Percentiles rank a stretch among this genome's conserved stretches.
These are phyloP conservation scores for Amphiprion ocellaris DNA, from an alignment of 2,113 vertebrate species.

Conservation along the genomic window DNA sequence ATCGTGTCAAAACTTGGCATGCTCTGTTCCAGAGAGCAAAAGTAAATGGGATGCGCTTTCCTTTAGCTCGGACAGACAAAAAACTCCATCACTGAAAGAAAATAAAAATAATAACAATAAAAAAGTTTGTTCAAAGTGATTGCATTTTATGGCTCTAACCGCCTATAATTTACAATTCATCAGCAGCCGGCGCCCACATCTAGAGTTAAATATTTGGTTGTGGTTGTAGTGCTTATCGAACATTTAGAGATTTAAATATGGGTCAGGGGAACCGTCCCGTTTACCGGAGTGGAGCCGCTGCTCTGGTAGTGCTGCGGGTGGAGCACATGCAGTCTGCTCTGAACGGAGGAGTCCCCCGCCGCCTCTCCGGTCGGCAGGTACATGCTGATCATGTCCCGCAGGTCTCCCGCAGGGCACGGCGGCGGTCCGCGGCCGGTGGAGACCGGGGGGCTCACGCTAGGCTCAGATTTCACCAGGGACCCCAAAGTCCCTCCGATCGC, in stretches of 20 bases:
- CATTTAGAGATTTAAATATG: slow-evolving; percentile 88
- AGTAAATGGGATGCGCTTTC: slow-evolving; percentile 51
- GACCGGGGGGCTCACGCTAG: slow-evolving; percentile 93
- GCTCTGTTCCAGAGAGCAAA: slow-evolving; percentile 69
- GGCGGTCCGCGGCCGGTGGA: slow-evolving; percentile 86
- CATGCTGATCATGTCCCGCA: slow-evolving; percentile 99
- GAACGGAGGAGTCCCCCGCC: slow-evolving; percentile 89
- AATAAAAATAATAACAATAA: slow-evolving; percentile 58
- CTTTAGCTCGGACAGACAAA: slow-evolving; percentile 76
- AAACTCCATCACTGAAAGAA: slow-evolving; percentile 67
- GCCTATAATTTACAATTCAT: slow-evolving; percentile 86
- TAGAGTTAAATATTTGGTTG: slow-evolving; percentile 84
- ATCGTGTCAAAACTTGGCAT: slow-evolving; percentile 84
- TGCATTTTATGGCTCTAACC: slow-evolving; percentile 81
- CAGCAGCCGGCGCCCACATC: slow-evolving; percentile 84
- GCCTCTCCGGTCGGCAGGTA: slow-evolving; percentile 94
- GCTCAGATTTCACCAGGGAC: slow-evolving; percentile 94
- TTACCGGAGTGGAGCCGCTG: slow-evolving; percentile 89
- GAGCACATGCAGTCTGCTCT: slow-evolving; percentile 93
- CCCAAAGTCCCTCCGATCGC: slow-evolving; percentile 89
- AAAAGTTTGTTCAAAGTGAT: slow-evolving; percentile 78
- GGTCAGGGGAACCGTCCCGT: slow-evolving; percentile 95
- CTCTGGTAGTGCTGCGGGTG: slow-evolving; percentile 95
- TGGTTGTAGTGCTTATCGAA: slow-evolving; percentile 63
- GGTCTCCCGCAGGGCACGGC: slow-evolving; percentile 93